phyloP scores from a whole-genome alignment of 2,888 invertebrate species.

The Hylaea fasciaria region DNA sequence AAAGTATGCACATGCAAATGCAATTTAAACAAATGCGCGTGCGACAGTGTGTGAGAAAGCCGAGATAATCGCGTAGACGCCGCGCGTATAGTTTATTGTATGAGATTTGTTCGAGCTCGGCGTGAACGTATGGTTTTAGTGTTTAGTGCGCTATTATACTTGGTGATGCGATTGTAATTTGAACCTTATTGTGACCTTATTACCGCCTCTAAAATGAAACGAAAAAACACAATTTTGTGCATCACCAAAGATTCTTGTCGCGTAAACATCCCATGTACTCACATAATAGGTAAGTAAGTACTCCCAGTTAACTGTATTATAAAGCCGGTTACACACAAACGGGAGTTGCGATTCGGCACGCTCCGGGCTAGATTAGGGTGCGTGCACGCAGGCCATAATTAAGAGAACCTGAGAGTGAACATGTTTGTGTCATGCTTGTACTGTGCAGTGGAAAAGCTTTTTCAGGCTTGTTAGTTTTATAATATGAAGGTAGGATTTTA shows the following conservation, averaged over 20 bases:
- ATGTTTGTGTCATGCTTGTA: slow-evolving; percentile 46
- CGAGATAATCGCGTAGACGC: slow-evolving; percentile 71
- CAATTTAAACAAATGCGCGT: slow-evolving; percentile 81
- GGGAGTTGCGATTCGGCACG: slow-evolving; percentile 53
- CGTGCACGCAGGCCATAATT: slow-evolving; percentile 49
- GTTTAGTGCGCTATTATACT: no score
- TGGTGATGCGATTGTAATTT: no score
- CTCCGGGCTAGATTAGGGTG: slow-evolving; percentile 46
- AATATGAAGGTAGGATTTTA: background rate
- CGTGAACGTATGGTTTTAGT: slow-evolving; percentile 15
- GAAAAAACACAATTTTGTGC: no score
- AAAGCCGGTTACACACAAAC: slow-evolving; percentile 43
- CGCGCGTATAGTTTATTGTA: slow-evolving; percentile 64
- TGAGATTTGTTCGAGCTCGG: slow-evolving; percentile 22
- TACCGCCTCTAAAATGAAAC: no score
- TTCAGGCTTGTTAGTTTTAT: background rate
- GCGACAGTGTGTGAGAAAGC: slow-evolving; percentile 79
- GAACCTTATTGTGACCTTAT: no score
- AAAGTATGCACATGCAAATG: slow-evolving; percentile 78
- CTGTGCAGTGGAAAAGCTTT: slow-evolving; percentile 30
- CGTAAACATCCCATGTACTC: no score
- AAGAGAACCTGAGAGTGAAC: slow-evolving; percentile 47
- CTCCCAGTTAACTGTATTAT: slow-evolving; percentile 4
- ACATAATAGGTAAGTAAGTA: no score
- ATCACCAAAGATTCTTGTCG: no score